Conservation (phyloP, 2,797 vertebrate species). For the Myripristis jacobus region DNA sequence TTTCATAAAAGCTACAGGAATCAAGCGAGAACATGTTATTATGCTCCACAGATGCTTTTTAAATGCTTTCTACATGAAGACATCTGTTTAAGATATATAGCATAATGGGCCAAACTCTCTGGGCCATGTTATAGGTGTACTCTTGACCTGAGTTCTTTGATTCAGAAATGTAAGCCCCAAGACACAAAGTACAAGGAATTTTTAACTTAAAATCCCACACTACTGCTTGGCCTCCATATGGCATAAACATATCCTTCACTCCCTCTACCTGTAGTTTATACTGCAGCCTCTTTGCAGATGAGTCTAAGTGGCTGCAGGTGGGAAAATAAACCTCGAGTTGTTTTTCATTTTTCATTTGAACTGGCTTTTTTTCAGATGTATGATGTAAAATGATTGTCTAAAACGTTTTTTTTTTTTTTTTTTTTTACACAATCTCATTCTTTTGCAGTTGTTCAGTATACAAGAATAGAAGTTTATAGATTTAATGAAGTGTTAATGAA, state of each 20-base stretch:
- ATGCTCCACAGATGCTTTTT: slow-evolving; percentile 57
- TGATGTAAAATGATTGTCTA: neutral
- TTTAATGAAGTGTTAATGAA: no score
- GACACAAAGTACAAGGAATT: neutral
- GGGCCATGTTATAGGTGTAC: slow-evolving; percentile 22
- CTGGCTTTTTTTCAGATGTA: neutral
- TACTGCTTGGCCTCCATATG: neutral
- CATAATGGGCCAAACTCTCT: slow-evolving; percentile 26
- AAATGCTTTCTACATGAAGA: slow-evolving; percentile 54
- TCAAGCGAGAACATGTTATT: slow-evolving; percentile 66
- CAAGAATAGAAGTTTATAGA: no score
- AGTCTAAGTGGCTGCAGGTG: no score
- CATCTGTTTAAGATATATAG: slow-evolving; percentile 64
- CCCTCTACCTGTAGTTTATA: neutral
- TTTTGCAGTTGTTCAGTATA: no score
- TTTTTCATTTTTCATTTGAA: no score
- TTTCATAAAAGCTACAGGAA: slow-evolving; percentile 66
- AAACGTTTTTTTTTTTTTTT: no score
- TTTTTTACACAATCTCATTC: no score
- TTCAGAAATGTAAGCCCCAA: slow-evolving; percentile 31
- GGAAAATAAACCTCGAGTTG: no score
- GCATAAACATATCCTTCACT: neutral
- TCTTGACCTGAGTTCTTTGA: slow-evolving; percentile 19
- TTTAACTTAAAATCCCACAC: no score
- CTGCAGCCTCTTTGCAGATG: neutral